Conservation (phyloP, 2,888 invertebrate species). For the Drosophila eohydei region DNA sequence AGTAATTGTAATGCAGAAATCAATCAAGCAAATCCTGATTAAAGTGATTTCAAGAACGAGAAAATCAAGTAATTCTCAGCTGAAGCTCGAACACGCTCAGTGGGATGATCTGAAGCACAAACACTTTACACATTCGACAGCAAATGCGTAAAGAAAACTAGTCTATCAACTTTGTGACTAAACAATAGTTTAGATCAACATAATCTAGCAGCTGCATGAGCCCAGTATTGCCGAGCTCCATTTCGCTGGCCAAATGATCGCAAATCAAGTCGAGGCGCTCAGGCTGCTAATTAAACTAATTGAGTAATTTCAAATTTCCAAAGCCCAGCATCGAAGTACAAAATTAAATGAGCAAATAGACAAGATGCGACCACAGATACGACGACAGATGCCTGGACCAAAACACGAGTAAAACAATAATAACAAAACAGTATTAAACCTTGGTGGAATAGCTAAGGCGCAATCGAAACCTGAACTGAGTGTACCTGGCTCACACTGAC, state of each 20-base stretch:
- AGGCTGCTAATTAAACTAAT: constrained; percentile 83
- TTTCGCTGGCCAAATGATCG: constrained; percentile 59
- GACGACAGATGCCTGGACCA: constrained; percentile 4
- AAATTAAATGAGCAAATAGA: constrained; percentile 76
- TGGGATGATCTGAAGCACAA: constrained; percentile 4
- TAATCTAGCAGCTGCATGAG: background rate
- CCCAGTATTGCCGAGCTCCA: constrained; percentile 33
- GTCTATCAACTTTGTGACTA: constrained; percentile 25
- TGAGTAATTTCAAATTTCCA: constrained; percentile 81
- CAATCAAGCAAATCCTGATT: background rate
- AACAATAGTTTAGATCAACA: constrained; percentile 15
- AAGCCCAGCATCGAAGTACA: constrained; percentile 55
- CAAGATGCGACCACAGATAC: constrained; percentile 31
- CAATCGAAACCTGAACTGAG: constrained; percentile 58
- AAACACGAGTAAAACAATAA: constrained; percentile 26
- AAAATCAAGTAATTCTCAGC: background rate
- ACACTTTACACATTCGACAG: constrained; percentile 3
- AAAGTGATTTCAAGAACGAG: background rate
- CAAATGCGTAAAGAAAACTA: constrained; percentile 39
- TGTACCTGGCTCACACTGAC: background rate
- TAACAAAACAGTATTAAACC: background rate
- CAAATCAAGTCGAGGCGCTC: constrained; percentile 64
- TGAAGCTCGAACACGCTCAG: background rate
- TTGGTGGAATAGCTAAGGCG: constrained; percentile 45
- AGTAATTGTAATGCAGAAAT: background rate